These are phyloP conservation scores for Trididemnum nubilum DNA, from an alignment of 23 tunicate genomes.

Conservation along the genomic window DNA sequence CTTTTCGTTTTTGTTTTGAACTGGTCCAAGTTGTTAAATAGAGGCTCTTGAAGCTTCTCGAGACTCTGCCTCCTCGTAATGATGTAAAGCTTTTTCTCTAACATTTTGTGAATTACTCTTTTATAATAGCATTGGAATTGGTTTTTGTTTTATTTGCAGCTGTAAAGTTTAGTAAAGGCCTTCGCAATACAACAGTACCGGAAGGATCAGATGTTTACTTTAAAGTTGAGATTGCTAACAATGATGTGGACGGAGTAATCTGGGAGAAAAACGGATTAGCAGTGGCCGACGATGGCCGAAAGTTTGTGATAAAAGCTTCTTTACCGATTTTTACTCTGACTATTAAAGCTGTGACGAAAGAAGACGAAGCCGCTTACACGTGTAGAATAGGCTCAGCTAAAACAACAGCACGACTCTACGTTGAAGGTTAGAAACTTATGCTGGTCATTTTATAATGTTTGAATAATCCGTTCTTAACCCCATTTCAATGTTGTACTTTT, in stretches of 20 bases:
- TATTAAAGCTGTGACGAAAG: conserved; percentile 43
- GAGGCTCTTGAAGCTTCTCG: too few species aligned
- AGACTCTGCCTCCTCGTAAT: too few species aligned
- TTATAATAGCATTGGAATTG: too few species aligned
- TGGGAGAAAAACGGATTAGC: conserved; percentile 82
- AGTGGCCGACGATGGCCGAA: conserved; percentile 32
- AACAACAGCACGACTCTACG: conserved; percentile 77
- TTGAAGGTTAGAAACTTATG: conserved; percentile 58
- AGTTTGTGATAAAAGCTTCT: conserved; percentile 32
- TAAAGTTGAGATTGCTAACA: conserved; percentile 54
- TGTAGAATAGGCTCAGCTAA: conserved; percentile 84
- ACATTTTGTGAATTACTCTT: too few species aligned
- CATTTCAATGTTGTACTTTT: too few species aligned
- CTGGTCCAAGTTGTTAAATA: too few species aligned
- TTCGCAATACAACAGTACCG: conserved; percentile 83
- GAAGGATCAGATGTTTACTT: conserved; percentile 79
- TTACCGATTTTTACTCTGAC: conserved; percentile 34
- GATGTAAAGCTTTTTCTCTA: too few species aligned
- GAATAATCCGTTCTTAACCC: too few species aligned
- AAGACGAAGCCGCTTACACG: conserved; percentile 83
- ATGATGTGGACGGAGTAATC: conserved; percentile 47
- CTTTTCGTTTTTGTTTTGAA: too few species aligned
- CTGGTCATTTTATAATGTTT: too few species aligned
- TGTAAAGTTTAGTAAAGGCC: conserved; percentile 66
- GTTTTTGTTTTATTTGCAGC: conserved; percentile 13